phyloP scores from a whole-genome alignment of 2,888 invertebrate genomes.

The Athrips mouffetella region DNA sequence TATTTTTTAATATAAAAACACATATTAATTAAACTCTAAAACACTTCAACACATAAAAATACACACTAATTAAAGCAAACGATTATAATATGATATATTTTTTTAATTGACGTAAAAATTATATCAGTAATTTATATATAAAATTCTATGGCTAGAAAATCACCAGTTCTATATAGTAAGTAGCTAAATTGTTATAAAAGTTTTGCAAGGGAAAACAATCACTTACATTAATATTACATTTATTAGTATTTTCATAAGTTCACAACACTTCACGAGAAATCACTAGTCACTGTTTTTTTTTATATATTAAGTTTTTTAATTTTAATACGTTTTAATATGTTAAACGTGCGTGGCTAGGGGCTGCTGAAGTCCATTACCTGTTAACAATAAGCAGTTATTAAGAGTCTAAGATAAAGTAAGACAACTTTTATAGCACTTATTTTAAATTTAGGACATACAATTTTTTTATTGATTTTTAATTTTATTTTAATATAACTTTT shows the following conservation, averaged over 20 bases:
- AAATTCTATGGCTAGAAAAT: conserved; percentile 7
- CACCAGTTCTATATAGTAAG: neutral
- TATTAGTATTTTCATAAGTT: conserved; percentile 9
- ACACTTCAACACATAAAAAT: neutral
- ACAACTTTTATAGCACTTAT: too few species aligned
- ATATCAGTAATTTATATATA: conserved; percentile 8
- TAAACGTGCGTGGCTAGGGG: conserved; percentile 81
- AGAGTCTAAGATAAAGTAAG: neutral
- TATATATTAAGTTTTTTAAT: conserved; percentile 22
- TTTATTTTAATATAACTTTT: too few species aligned
- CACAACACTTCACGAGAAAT: conserved; percentile 8
- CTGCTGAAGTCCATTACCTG: conserved; percentile 68
- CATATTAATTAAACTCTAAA: neutral
- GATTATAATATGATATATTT: neutral
- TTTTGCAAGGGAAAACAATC: conserved; percentile 6
- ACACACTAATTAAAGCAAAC: neutral
- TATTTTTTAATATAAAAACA: neutral
- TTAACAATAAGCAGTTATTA: conserved; percentile 24
- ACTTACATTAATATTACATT: neutral
- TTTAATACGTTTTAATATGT: conserved; percentile 40
- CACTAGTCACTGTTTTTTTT: conserved; percentile 9
- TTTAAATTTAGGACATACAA: too few species aligned
- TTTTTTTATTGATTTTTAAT: too few species aligned
- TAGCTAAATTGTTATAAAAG: conserved; percentile 1
- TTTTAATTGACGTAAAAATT: conserved; percentile 1